Conservation (phyloP, 2,888 invertebrate genomes). For the Apodemia mormo region DNA sequence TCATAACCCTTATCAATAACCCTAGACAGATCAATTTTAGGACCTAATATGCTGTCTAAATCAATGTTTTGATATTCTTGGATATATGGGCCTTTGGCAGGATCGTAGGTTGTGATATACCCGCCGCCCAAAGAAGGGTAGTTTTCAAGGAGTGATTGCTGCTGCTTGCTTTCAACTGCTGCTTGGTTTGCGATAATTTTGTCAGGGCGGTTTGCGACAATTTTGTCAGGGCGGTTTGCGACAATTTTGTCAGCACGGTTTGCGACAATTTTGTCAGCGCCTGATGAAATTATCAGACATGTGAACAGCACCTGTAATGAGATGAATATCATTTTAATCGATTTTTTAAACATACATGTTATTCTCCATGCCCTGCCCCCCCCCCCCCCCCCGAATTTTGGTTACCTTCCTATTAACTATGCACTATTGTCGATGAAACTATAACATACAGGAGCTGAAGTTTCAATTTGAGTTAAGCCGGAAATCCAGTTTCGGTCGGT, state of each 20-base stretch:
- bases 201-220: not conserved
- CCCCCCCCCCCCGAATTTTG: too few relatives aligned
- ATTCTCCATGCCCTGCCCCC: too few relatives aligned
- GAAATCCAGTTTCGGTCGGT: too few relatives aligned
- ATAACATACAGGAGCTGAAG: too few relatives aligned
- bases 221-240: too few relatives aligned
- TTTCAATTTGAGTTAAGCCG: too few relatives aligned
- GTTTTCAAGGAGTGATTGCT: not conserved
- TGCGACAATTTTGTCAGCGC: not conserved
- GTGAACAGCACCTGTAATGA: not conserved
- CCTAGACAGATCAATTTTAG: slow-evolving; percentile 9
- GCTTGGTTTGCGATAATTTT: not conserved
- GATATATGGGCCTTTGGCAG: not conserved
- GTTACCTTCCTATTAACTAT: too few relatives aligned
- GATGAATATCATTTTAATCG: not conserved
- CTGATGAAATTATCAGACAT: not conserved
- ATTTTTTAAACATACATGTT: too few relatives aligned
- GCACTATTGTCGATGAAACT: too few relatives aligned
- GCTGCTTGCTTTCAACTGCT: not conserved
- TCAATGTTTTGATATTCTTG: slow-evolving; percentile 9
- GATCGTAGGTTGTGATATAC: not conserved
- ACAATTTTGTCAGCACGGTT: not conserved
- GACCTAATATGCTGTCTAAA: slow-evolving; percentile 12
- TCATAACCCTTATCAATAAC: slow-evolving; percentile 1
- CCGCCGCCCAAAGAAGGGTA: not conserved